Base-by-base conservation (phyloP, 2,113 vertebrate genomes). In the Microcebus murinus region DNA sequence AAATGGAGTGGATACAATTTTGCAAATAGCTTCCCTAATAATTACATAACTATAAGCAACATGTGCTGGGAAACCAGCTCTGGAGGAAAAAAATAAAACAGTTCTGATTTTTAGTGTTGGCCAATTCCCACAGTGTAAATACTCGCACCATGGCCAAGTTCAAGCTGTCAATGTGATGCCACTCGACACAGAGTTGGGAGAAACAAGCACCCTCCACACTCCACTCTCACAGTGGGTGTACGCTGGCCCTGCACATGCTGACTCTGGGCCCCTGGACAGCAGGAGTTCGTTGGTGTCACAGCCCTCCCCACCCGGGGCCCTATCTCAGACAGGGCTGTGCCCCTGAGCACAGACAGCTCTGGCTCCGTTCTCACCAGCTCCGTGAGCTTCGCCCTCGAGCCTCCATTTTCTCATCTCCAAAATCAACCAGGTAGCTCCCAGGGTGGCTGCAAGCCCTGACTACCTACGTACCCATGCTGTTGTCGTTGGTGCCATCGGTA, bases 401-500 rank as follows among this genome's bases (percentile, higher is more conserved):
- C 48, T 90, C 74, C 14, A 15, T 27, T 42, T 71, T 42, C 17
- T 71, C 23, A 3, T 29, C 87, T 77, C 42, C 50, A 4, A 65
- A 50, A 52, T 12, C 6, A 42, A 34, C 7, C 39, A 4, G 36
- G 77, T 23, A 36, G 77, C 34, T 50, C 55, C 31, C 39, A 25
- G 0, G 39, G 20, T 18, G 73, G 29, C 13, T 12, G 42, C 12
- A 23, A 36, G 15, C 71, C 27, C 57, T 36, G 23, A 18, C 6
- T 3, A 13, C 42, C 1, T 1, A 42, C 25, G 0, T 20, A 29
- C n/a, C 71, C n/a, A 5, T 36, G 0, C 65, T 59, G 13, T 61
- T 14, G 21, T 6, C 2, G 5, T 18, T 5, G 52, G 15, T 20
- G 8, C 4, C 42, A 9, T 39, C 42, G 20, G 39, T n/a, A 45